phyloP scores from a whole-genome alignment of 2,888 invertebrate species.

The Ptilodon capucinus region DNA sequence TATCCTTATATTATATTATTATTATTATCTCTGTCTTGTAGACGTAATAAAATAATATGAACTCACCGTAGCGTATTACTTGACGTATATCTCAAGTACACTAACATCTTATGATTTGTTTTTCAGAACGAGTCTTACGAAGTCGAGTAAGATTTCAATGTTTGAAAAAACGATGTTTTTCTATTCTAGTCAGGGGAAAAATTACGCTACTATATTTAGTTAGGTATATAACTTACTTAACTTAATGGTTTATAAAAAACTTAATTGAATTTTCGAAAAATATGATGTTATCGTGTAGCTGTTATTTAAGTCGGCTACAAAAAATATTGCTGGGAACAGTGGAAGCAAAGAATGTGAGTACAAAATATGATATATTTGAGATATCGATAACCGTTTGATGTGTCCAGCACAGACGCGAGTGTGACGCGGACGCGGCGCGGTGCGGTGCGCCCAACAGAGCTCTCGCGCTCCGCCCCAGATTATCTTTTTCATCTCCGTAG shows the following conservation, averaged over 20 bases:
- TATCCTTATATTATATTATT: too few species aligned
- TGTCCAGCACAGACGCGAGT: conserved; percentile 9
- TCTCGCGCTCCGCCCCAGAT: conserved; percentile 47
- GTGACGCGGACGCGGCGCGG: conserved; percentile 6
- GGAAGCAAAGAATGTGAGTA: background rate
- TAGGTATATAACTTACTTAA: too few species aligned
- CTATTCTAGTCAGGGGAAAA: background rate
- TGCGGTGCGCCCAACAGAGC: conserved; percentile 8
- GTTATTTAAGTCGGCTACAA: too few species aligned
- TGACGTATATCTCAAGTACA: background rate
- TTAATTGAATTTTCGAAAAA: too few species aligned
- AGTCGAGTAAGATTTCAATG: background rate
- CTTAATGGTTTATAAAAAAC: too few species aligned
- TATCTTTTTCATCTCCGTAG: conserved; percentile 74
- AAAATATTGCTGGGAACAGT: too few species aligned
- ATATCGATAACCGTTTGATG: background rate
- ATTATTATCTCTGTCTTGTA: too few species aligned
- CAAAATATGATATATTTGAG: background rate
- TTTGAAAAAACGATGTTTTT: background rate
- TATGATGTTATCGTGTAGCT: too few species aligned
- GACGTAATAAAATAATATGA: too few species aligned
- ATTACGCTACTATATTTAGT: too few species aligned
- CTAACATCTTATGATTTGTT: background rate
- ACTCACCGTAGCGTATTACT: background rate
- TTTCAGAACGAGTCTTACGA: background rate